Conservation (phyloP, 35 echinoderm and acorn worm genomes). For the Strongylocentrotus purpuratus region DNA sequence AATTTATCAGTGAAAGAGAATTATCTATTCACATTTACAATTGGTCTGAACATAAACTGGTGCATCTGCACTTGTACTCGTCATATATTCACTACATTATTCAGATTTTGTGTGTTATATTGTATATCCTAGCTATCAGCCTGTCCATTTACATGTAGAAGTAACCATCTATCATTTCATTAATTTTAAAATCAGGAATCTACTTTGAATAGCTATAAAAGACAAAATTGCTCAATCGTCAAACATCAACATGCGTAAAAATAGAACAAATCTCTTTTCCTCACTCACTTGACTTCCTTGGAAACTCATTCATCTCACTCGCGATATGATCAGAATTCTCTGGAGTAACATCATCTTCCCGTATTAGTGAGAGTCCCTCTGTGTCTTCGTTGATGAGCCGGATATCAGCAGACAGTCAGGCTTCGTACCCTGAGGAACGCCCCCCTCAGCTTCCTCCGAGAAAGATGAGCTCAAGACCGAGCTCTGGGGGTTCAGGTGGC, state of each 20-base stretch:
- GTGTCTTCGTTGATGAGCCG: conserved; percentile 30
- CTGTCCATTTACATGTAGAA: background rate
- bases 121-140: background rate
- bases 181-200: background rate
- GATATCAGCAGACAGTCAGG: conserved; percentile 40
- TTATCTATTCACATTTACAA: background rate
- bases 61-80: background rate
- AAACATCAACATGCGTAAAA: background rate
- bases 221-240: background rate
- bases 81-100: no score
- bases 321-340: background rate
- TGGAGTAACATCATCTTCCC: conserved; percentile 17
- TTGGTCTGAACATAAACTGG: background rate
- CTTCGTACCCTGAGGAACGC: background rate
- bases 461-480: conserved; percentile 31
- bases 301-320: background rate
- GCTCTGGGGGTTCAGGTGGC: conserved; percentile 33
- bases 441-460: conserved; percentile 31
- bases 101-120: background rate
- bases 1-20: background rate
- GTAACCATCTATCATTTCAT: background rate
- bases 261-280: background rate
- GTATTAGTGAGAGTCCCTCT: conserved; percentile 38
- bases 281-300: background rate
- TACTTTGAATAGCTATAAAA: no score